A percentile compares a stretch with the other conserved stretches of the same genome.
These are phyloP conservation scores for Petaurus breviceps DNA, from an alignment of 2,113 vertebrate species.

Conservation along the genomic window DNA sequence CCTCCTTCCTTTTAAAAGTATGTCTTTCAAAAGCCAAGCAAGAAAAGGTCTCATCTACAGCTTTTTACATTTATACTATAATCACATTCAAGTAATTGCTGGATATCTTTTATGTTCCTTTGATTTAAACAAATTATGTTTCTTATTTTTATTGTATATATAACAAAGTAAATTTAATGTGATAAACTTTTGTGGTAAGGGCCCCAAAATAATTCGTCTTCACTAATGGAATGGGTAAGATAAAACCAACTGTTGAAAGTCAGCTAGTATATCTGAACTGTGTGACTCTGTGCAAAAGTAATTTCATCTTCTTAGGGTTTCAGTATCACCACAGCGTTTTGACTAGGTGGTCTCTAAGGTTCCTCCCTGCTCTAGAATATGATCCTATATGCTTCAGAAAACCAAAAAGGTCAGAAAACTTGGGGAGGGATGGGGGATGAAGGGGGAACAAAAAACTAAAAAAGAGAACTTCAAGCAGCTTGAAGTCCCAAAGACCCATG, in stretches of 20 bases:
- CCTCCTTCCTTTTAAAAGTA: not conserved
- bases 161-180: not conserved
- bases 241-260: not conserved
- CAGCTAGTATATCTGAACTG: not conserved
- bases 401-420: not conserved
- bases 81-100: not conserved
- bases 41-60: not conserved
- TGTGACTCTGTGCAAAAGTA: not conserved
- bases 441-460: not conserved
- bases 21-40: not conserved
- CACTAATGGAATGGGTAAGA: not conserved
- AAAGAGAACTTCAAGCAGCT: not conserved
- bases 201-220: no score
- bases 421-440: not conserved
- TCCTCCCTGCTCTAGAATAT: not conserved
- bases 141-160: no score
- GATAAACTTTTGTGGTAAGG: not conserved
- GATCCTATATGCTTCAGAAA: not conserved
- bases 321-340: not conserved
- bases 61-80: not conserved
- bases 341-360: not conserved
- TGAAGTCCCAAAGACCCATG: not conserved
- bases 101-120: not conserved
- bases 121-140: not conserved
- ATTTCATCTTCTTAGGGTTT: not conserved